Conservation (phyloP, 2,113 vertebrate species). For the Sceloporus tristichus region DNA sequence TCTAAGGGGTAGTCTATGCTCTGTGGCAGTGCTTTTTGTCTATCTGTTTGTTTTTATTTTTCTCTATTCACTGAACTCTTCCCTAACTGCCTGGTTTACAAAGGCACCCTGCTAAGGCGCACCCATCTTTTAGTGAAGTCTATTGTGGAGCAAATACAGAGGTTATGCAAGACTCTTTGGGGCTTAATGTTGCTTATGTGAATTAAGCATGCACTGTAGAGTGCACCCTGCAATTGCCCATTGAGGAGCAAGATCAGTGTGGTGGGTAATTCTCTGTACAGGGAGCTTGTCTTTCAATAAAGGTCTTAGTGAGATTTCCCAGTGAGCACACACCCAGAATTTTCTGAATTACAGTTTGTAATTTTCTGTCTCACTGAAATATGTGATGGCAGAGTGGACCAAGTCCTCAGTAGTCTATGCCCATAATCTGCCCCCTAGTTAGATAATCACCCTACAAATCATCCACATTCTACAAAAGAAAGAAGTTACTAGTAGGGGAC, state of each 20-base stretch:
- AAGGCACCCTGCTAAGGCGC: neutral
- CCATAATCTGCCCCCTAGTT: slow-evolving; percentile 19
- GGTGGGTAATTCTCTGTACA: neutral
- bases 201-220: no score
- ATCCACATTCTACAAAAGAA: neutral
- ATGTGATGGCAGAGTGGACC: neutral
- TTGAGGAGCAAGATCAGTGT: neutral
- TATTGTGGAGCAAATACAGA: neutral
- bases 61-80: neutral
- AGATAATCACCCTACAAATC: slow-evolving; percentile 17
- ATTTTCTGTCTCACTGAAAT: neutral
- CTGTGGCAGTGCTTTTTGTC: neutral
- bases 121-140: neutral
- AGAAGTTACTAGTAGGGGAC: neutral
- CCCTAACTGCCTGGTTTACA: neutral
- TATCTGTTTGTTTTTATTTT: neutral
- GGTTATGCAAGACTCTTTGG: neutral
- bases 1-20: neutral
- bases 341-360: neutral
- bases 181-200: neutral
- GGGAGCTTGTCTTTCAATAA: neutral
- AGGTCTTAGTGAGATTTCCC: neutral
- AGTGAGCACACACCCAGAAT: neutral
- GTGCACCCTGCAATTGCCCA: neutral
- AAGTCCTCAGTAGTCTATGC: neutral